Conservation (phyloP, 2,888 invertebrate genomes). For the Caenorhabditis becei region DNA sequence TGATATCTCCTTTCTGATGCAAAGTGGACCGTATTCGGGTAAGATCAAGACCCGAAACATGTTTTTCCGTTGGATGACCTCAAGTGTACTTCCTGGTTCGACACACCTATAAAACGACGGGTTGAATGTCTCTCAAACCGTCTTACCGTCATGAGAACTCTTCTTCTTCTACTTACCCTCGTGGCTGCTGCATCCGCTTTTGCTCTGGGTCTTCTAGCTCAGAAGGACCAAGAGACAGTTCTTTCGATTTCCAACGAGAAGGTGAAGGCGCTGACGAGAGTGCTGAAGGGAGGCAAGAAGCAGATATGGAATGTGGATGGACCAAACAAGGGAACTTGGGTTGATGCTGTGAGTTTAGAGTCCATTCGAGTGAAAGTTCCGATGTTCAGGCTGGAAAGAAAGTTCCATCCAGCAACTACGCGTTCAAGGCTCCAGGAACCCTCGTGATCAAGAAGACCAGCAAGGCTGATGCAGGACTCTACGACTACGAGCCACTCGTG, state of each 20-base stretch:
- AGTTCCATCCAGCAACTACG: conserved; percentile 20
- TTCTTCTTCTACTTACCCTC: background rate
- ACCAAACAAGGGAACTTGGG: conserved; percentile 21
- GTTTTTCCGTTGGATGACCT: background rate
- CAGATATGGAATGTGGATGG: conserved; percentile 14
- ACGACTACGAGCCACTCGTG: conserved; percentile 4
- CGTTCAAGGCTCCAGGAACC: conserved; percentile 19
- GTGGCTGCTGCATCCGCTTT: conserved; percentile 3
- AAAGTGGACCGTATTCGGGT: background rate
- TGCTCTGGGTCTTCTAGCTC: background rate
- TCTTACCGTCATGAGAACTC: conserved; percentile 7
- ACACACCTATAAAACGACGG: background rate
- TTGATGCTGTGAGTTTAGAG: conserved; percentile 9
- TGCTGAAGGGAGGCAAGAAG: conserved; percentile 8
- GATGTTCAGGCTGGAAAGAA: conserved; percentile 27
- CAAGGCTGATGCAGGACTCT: conserved; percentile 9
- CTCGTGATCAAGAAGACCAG: conserved; percentile 20
- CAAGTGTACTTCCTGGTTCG: conserved; percentile 1
- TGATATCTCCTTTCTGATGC: background rate
- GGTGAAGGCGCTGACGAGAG: conserved; percentile 18
- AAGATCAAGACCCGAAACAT: background rate
- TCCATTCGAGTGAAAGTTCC: background rate
- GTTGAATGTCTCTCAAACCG: background rate
- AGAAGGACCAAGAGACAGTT: background rate
- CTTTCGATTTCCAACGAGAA: background rate